A percentile compares a stretch with the other conserved stretches of the same genome.
phyloP scores from a whole-genome alignment of 2,797 vertebrate genomes.

The Dromococcyx pavoninus region DNA sequence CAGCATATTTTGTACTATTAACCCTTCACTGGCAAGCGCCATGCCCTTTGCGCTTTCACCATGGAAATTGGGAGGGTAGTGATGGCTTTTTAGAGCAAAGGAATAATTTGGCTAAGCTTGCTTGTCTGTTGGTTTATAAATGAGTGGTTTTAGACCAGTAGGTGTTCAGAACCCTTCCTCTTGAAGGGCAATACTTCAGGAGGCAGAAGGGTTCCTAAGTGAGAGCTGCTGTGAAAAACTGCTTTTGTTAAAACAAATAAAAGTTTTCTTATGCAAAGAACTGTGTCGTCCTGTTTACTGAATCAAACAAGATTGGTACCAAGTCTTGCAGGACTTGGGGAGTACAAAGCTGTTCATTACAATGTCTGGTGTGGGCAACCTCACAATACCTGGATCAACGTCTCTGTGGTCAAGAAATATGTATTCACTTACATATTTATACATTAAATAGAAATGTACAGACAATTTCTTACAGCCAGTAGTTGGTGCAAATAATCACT shows the following conservation, averaged over 20 bases:
- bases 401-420: background rate
- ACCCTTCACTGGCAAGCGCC: background rate
- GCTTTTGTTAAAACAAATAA: conserved; percentile 53
- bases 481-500: background rate
- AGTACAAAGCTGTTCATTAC: background rate
- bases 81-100: background rate
- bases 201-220: background rate
- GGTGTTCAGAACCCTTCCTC: background rate
- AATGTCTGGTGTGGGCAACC: background rate
- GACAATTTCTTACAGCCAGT: background rate
- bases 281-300: background rate
- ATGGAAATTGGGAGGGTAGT: accelerated
- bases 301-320: background rate
- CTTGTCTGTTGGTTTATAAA: background rate
- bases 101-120: background rate
- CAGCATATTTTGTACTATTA: background rate
- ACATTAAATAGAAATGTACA: background rate
- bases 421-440: background rate
- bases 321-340: background rate
- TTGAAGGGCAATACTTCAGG: background rate
- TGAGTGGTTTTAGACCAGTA: background rate
- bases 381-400: background rate
- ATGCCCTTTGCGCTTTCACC: background rate
- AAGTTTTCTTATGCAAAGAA: background rate
- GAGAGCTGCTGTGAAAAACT: background rate